Base-by-base conservation (phyloP, 2,113 vertebrate genomes). In the Cyrtonyx montezumae region DNA sequence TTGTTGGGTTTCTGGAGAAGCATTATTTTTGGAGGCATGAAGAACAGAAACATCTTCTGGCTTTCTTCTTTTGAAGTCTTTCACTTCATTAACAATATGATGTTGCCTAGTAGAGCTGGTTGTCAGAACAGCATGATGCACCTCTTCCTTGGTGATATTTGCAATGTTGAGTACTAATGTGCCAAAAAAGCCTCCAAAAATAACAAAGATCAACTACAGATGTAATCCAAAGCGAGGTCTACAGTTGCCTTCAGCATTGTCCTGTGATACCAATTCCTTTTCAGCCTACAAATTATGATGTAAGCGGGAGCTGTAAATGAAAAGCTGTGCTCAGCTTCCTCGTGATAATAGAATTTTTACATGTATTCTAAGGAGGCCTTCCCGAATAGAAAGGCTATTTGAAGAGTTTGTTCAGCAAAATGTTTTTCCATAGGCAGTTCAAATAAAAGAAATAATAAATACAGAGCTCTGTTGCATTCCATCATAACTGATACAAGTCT, bases 381-480 rank as follows among this genome's bases (percentile, higher is more conserved):
- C 51, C 16, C 15, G 9, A 53, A 53, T 30, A 53, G 62, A 83
- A 75, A 91, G n/a, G 23, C 40, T 75, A 26, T 73, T 91, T 90
- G 65, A 84, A 95, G 48, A 68, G 6, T 17, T 75, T 36, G 36
- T 53, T 87, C 61, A 88, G 61, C 51, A 68, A 86, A 94, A 66
- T 37, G 4, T 53, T 94, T 93, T 94, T 90, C 51, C 51, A 75
- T 58, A 80, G 68, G 51, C 75, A 91, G 66, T 95, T 80, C 56
- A 59, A 37, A 48, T 76, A 28, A 30, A 86, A 91, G 43, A 84
- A 95, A 86, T 75, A 91, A 78, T 83, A 94, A 84, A 93, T 85
- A 83, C 65, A 96, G 85, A 84, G 58, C 36, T 88, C 56, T n/a
- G 53, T 75, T 95, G 91, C 84, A 32, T 94, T 95, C 79, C 43